phyloP scores from a whole-genome alignment of 2,113 vertebrate species.

The Sebastes fasciatus region DNA sequence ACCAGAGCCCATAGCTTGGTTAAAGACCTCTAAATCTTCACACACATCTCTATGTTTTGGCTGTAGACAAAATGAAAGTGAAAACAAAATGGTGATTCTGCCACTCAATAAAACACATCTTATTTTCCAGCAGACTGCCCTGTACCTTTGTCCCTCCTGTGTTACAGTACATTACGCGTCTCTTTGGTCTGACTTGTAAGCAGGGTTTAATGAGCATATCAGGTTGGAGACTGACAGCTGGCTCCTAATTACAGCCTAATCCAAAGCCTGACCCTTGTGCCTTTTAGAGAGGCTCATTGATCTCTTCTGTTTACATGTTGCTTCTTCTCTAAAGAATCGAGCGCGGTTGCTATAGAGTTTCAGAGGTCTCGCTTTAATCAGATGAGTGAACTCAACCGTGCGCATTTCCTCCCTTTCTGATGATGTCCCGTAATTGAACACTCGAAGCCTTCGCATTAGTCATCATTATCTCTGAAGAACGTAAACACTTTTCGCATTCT shows the following conservation, averaged over 20 bases:
- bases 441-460: constrained; percentile 48
- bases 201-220: constrained; percentile 48
- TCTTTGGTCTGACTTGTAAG: constrained; percentile 12
- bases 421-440: constrained; percentile 51
- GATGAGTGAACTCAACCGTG: constrained; percentile 23
- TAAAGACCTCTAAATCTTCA: not conserved
- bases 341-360: constrained; percentile 50
- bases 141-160: not conserved
- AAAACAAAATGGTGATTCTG: not conserved
- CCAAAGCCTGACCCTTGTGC: constrained; percentile 26
- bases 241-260: constrained; percentile 35
- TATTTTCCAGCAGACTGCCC: not conserved
- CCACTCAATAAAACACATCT: not conserved
- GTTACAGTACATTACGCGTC: not conserved
- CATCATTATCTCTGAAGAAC: constrained; percentile 35
- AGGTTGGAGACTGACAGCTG: constrained; percentile 28
- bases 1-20: not conserved
- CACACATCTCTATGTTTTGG: not conserved
- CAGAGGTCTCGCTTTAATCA: constrained; percentile 44
- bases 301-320: constrained; percentile 45
- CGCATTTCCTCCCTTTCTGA: constrained; percentile 53
- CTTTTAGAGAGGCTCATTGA: constrained; percentile 37
- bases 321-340: constrained; percentile 4
- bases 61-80: not conserved
- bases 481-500: constrained; percentile 28